Base-by-base conservation (phyloP, 1,140 invertebrate genomes). In the Drosophila nebulosa region DNA sequence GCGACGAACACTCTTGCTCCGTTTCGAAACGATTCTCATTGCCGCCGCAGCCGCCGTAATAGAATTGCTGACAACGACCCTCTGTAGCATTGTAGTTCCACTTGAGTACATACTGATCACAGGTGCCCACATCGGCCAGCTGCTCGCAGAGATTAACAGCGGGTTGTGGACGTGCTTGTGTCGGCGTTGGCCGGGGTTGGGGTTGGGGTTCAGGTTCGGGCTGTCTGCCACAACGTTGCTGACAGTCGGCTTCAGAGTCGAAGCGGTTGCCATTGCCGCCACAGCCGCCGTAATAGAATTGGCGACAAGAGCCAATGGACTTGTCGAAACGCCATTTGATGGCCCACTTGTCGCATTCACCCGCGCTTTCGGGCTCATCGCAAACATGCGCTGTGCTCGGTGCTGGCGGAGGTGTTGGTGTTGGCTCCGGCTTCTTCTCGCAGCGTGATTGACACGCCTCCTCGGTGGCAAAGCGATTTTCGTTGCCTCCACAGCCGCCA, bases 231-330 rank as follows among this genome's bases (percentile, higher is more conserved):
- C 96, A 97, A 68, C 93, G 92, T 60, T 92, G 91, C 68, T 93
- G 53, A 76, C 96, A 97, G 16, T 95, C 94, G 21, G 93, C 84
- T 81, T 95, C 92, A 1, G 92, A 93, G 10, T 91, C 79, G 85
- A 97, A 97, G 74, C 97, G 96, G 90, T 97, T 97, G 30, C 92
- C 92, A 89, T 97, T 97, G 10, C 96, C 96, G 36, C 94, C 95
- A 81, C 96, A 97, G 3, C 96, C 96, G n/a, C 95, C 95, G 81
- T 96, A 98, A 62, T 95, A 95, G 89, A 98, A 98, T 69, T 94
- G 94, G 74, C 93, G 91, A 83, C 97, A 98, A 12, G 91, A 86
- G 30, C 94, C 93, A 14, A 93, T 92, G 56, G 93, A 93, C 0
- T 94, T 94, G 91, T 99, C 96, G 91, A 94, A 99, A 92, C 95